phyloP scores from a whole-genome alignment of 2,888 invertebrate genomes.

The Mechanitis mazaeus region DNA sequence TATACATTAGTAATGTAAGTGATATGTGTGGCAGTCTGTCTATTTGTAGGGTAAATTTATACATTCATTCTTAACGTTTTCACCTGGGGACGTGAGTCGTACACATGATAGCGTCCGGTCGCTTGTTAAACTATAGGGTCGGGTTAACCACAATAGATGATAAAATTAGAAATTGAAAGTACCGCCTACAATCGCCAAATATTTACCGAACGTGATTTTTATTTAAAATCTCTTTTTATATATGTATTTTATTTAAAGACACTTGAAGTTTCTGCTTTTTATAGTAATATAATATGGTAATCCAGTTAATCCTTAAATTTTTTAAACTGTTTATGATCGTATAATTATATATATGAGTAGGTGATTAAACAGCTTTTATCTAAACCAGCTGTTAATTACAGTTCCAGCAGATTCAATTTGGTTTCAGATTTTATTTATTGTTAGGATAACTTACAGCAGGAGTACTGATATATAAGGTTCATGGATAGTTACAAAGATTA shows the following conservation, averaged over 20 bases:
- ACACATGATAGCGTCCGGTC: constrained; percentile 28
- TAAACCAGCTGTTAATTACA: too few species aligned
- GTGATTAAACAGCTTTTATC: too few species aligned
- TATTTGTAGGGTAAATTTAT: constrained; percentile 28
- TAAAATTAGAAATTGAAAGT: constrained; percentile 69
- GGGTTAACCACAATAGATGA: constrained; percentile 62
- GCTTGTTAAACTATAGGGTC: constrained; percentile 36
- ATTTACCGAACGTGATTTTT: constrained; percentile 58
- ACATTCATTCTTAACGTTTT: constrained; percentile 29
- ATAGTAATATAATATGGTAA: not conserved
- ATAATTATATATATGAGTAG: too few species aligned
- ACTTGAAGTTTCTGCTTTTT: not conserved
- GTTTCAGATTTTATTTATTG: too few species aligned
- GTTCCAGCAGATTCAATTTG: too few species aligned
- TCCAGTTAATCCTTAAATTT: too few species aligned
- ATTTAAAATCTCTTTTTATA: not conserved
- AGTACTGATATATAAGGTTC: too few species aligned
- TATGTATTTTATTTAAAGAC: not conserved
- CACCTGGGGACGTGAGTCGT: constrained; percentile 28
- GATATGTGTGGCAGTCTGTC: constrained; percentile 18
- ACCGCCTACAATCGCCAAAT: constrained; percentile 47
- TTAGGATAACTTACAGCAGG: too few species aligned
- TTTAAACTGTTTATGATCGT: too few species aligned
- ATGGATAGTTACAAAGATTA: too few species aligned
- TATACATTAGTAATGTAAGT: constrained; percentile 9